Conservation (phyloP, 2,113 vertebrate species). For the Balaeniceps rex region DNA sequence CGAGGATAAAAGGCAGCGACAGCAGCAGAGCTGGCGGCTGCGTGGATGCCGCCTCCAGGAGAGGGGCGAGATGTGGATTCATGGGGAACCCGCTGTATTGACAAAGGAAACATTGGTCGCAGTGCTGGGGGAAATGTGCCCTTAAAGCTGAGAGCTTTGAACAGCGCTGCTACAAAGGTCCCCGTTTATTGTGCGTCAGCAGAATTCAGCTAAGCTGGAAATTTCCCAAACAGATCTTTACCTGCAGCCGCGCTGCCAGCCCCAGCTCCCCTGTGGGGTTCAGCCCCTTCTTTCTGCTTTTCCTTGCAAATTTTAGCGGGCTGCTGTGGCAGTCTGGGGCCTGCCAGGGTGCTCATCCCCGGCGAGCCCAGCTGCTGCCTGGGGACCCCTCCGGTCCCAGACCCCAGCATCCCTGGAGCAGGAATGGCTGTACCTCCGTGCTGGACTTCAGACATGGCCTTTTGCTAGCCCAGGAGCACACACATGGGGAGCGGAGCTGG, state of each 20-base stretch:
- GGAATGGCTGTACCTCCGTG: neutral
- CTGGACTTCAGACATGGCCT: no score
- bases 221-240: neutral
- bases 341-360: neutral
- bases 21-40: neutral
- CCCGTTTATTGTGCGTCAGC: neutral
- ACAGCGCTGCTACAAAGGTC: neutral
- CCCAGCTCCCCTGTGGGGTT: neutral
- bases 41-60: neutral
- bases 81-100: neutral
- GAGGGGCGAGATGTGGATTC: neutral
- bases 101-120: neutral
- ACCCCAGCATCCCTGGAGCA: rapidly evolving
- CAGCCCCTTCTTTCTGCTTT: neutral
- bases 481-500: neutral
- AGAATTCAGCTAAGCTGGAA: neutral
- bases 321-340: neutral
- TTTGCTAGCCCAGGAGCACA: neutral
- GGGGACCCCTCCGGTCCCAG: neutral
- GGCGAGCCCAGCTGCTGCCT: neutral
- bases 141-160: neutral
- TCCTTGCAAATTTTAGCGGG: neutral
- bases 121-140: neutral
- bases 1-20: neutral
- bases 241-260: neutral